Evolutionary conservation across 64 coral and sea anemone genomes (phyloP).

Genomic region (Acropora yongei): DNA sequence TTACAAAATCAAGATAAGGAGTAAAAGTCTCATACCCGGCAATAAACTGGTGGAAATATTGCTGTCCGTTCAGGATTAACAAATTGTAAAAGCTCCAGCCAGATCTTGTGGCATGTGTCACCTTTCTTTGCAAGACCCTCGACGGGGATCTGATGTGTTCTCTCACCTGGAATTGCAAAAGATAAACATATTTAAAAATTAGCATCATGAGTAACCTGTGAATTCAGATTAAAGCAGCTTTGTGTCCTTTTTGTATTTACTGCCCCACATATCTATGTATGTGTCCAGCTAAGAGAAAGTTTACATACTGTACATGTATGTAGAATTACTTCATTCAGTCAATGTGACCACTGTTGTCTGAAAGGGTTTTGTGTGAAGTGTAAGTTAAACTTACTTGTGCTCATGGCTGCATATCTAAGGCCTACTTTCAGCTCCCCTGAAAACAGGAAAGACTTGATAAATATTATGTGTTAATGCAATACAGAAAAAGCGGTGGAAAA

Average conservation of each 20-base stretch:
- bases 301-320: too few species aligned
- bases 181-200: too few species aligned
- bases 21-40: constrained; percentile 61
- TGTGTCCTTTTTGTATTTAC: too few species aligned
- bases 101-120: constrained; percentile 79
- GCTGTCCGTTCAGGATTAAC: constrained; percentile 80
- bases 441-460: not conserved
- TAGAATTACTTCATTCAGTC: too few species aligned
- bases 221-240: too few species aligned
- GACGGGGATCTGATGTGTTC: constrained; percentile 92
- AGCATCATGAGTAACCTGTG: too few species aligned
- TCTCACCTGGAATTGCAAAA: constrained; percentile 71
- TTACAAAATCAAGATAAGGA: too few species aligned
- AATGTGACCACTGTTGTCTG: too few species aligned
- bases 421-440: constrained; percentile 16
- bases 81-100: constrained; percentile 82
- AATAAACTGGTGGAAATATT: constrained; percentile 89
- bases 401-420: constrained; percentile 34
- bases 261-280: too few species aligned
- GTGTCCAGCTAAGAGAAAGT: too few species aligned
- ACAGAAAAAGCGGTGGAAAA: not conserved
- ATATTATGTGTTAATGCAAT: too few species aligned
- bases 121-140: constrained; percentile 83
- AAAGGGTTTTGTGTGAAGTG: not conserved
- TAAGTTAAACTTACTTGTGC: constrained; percentile 18